phyloP scores from a whole-genome alignment of 1,140 invertebrate genomes.

The Zaprionus nigranus region DNA sequence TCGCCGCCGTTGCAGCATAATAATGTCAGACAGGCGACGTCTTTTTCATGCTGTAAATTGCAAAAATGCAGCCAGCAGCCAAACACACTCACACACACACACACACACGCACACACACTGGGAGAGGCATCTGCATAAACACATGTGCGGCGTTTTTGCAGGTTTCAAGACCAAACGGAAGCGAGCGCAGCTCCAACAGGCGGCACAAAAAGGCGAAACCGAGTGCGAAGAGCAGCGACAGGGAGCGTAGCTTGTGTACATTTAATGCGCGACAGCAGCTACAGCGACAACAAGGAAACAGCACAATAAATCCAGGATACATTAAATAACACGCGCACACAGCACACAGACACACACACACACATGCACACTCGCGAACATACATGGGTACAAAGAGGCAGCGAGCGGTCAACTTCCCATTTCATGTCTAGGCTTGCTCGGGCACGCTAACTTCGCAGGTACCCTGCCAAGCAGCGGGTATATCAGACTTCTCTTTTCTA shows the following conservation, averaged over 20 bases:
- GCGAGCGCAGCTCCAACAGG: slow-evolving; percentile 56
- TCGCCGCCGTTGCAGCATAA: slow-evolving; percentile 78
- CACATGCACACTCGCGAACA: not conserved
- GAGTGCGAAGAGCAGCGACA: slow-evolving; percentile 16
- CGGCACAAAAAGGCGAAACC: slow-evolving; percentile 37
- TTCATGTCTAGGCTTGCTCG: slow-evolving; percentile 69
- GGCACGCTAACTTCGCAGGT: slow-evolving; percentile 48
- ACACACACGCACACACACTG: slow-evolving; percentile 29
- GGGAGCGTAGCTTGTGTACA: slow-evolving; percentile 73
- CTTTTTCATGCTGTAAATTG: slow-evolving; percentile 79
- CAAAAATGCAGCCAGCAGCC: slow-evolving; percentile 67
- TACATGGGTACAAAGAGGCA: slow-evolving; percentile 1
- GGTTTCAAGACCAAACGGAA: slow-evolving; percentile 81
- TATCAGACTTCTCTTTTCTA: not conserved
- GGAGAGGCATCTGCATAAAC: slow-evolving; percentile 35
- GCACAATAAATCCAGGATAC: slow-evolving; percentile 81
- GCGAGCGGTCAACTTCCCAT: slow-evolving; percentile 73
- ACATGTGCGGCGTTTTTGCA: slow-evolving; percentile 59
- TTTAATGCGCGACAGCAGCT: slow-evolving; percentile 74
- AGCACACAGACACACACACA: slow-evolving; percentile 39
- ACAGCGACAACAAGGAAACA: slow-evolving; percentile 73
- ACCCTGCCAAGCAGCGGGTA: not conserved
- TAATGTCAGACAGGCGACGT: slow-evolving; percentile 81
- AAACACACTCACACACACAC: slow-evolving; percentile 37
- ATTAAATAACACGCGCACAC: slow-evolving; percentile 71